Percentiles rank a stretch among this genome's conserved stretches.
Conservation (phyloP, 2,113 vertebrate species). For the Oreochromis tanganicae region DNA sequence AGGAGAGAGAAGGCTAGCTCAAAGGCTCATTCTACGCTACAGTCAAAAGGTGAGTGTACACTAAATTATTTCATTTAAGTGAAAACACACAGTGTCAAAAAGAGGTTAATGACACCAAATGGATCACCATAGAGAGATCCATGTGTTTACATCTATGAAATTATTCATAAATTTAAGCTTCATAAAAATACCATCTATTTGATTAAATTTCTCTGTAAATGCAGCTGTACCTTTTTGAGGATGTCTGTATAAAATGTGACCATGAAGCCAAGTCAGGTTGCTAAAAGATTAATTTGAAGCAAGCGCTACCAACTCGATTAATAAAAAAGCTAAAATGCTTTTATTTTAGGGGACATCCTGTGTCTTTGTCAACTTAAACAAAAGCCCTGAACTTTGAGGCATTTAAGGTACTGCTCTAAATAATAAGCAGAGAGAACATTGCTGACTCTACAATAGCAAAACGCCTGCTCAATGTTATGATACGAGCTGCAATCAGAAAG, state of each 20-base stretch:
- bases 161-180: neutral
- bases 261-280: conserved; percentile 21
- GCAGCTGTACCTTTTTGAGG: conserved; percentile 17
- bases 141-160: neutral
- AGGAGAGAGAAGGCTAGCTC: conserved; percentile 68
- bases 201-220: conserved; percentile 16
- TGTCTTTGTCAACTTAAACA: neutral
- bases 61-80: neutral
- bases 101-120: conserved; percentile 29
- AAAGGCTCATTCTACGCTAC: conserved; percentile 61
- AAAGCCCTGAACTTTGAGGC: neutral
- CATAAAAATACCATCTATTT: neutral
- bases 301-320: neutral
- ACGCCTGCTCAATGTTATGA: neutral
- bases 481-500: neutral
- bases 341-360: neutral
- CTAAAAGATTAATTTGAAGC: conserved; percentile 11
- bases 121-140: conserved; percentile 3
- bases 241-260: conserved; percentile 26
- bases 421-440: neutral
- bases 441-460: neutral
- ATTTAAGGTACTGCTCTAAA: neutral
- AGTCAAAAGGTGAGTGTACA: conserved; percentile 83
- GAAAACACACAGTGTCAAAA: neutral
- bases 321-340: neutral